Conservation (phyloP, 2,113 vertebrate genomes). For the Addax nasomaculatus region DNA sequence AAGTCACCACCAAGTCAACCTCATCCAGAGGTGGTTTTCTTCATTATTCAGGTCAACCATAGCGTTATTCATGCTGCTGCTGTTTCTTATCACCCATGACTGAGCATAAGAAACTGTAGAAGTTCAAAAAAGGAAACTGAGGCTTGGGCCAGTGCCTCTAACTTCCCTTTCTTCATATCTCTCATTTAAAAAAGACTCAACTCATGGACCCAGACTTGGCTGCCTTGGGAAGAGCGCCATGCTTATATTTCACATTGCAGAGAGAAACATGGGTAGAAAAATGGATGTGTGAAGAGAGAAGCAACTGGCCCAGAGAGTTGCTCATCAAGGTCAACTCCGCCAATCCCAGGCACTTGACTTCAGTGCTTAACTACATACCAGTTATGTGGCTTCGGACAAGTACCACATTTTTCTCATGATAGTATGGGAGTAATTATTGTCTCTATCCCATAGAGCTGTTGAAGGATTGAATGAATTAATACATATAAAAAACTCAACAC, state of each 20-base stretch:
- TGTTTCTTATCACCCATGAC: neutral
- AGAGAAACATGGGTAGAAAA: neutral
- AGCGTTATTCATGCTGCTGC: neutral
- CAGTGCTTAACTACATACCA: fast-evolving
- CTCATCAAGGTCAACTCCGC: neutral
- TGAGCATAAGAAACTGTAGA: neutral
- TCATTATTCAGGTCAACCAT: neutral
- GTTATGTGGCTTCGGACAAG: neutral
- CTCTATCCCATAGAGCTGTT: neutral
- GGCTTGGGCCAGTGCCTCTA: neutral
- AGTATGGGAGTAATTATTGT: neutral
- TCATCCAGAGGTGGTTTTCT: neutral
- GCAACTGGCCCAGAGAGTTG: neutral
- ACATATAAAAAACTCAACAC: neutral
- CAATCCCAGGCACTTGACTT: neutral
- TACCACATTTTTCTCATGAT: neutral
- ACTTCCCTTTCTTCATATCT: neutral
- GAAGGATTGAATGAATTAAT: neutral
- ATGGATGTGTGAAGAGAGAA: neutral
- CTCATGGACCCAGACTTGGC: neutral
- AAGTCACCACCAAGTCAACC: no score
- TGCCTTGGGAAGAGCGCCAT: neutral
- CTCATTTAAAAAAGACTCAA: neutral
- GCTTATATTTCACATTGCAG: neutral
- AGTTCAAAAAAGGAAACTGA: neutral